Evolutionary conservation across 1,140 invertebrate genomes (phyloP), one percentile per base, ranked within the genome.

Genomic region (Pseudomyrmex dendroicus): DNA sequence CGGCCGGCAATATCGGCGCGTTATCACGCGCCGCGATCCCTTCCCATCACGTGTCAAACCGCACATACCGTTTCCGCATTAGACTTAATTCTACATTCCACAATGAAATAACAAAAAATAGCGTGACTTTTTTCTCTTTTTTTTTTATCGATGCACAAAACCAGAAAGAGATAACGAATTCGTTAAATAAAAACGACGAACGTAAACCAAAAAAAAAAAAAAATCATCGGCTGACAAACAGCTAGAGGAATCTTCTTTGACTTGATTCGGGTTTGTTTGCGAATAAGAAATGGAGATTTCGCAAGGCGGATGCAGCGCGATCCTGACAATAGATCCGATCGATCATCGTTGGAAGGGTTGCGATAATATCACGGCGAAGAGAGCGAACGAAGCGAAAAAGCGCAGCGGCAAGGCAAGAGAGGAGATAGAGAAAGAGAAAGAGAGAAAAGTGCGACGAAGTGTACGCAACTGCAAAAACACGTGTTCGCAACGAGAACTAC

Each of bases 381-480:
- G 62, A 50, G n/a, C n/a, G 25, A 48, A 17, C 4, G 1, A 10
- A 64, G 22, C 9, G 61, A 22, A 64, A 57, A 84, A 54, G 63
- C 35, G 35, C 35, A 35, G 35, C 5, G 35, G 7, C 35, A 2
- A 13, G 44, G 9, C 15, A 62, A 4, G 35, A 48, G 20, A 8
- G 64, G 12, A 13, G 9, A 54, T 48, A 25, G 57, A 13, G 35
- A 22, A 46, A 12, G 48, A 35, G 5, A n/a, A 12, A 20, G 17
- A 9, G 52, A 50, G 20, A 67, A 67, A 12, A 12, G 1, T 17
- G 44, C 54, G 70, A 82, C 22, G 25, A 72, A 66, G 61, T 73
- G 61, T 73, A 61, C 74, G 86, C 72, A 85, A 88, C 86, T 35
- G 35, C 5, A 5, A 88, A 85, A 66, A 77, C 83, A 77, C 57